These are phyloP conservation scores for Vollenhovia emeryi DNA, from an alignment of 1,140 invertebrate species.

Conservation along the genomic window DNA sequence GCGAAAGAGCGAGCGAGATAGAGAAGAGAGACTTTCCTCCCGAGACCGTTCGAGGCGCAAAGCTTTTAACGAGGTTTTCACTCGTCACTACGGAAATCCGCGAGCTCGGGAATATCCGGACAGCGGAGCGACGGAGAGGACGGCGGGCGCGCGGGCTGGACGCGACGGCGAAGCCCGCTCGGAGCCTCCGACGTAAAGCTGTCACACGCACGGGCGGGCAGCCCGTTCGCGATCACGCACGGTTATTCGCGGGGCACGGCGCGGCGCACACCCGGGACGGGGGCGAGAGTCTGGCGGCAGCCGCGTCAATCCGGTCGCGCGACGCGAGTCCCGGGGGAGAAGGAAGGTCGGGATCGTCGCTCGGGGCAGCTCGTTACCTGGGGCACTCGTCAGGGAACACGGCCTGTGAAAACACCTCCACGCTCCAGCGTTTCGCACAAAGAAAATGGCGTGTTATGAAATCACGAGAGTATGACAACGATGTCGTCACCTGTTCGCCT, in stretches of 20 bases:
- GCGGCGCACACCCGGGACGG: no score
- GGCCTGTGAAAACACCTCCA: slow-evolving; percentile 67
- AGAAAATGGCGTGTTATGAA: slow-evolving; percentile 85
- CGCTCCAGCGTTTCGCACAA: slow-evolving; percentile 81
- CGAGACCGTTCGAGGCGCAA: no score
- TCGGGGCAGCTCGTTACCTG: slow-evolving; percentile 68
- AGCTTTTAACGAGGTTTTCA: no score
- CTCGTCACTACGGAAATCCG: neutral
- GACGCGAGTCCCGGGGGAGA: neutral
- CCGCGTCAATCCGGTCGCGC: neutral
- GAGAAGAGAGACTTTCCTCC: slow-evolving; percentile 40
- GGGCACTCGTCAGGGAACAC: slow-evolving; percentile 73
- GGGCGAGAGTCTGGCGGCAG: no score
- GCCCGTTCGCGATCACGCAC: no score
- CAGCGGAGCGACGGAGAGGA: no score
- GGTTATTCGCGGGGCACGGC: no score
- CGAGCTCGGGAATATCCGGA: neutral
- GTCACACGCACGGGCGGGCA: no score
- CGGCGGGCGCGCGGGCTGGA: no score
- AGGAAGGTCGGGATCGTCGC: slow-evolving; percentile 25
- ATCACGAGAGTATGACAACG: slow-evolving; percentile 84
- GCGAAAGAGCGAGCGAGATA: neutral
- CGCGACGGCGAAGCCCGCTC: no score
- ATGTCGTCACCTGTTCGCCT: slow-evolving; percentile 81
- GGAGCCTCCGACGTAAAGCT: slow-evolving; percentile 38